Conservation (phyloP, 2,888 invertebrate species). For the Hirudinaria manillensis region DNA sequence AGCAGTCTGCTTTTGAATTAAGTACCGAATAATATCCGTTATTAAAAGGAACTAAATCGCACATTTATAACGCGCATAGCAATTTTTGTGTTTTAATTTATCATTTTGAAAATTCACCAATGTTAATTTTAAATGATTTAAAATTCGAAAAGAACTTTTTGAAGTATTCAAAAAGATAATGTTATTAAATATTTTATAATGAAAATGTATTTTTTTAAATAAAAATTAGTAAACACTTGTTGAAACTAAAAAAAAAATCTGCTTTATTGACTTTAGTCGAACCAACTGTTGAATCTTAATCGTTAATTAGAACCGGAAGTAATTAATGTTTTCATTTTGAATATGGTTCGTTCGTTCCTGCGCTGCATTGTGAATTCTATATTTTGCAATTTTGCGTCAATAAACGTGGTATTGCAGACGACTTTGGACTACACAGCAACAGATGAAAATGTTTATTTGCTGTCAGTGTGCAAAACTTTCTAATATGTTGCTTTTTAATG, state of each 20-base stretch:
- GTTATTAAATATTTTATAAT: too few species aligned
- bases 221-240: constrained; percentile 3
- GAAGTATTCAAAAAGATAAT: too few species aligned
- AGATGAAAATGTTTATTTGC: constrained; percentile 3
- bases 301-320: constrained; percentile 26
- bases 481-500: too few species aligned
- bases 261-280: too few species aligned
- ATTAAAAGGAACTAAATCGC: too few species aligned
- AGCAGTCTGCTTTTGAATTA: background rate
- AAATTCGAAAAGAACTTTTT: too few species aligned
- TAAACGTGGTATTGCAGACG: background rate
- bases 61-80: background rate
- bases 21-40: background rate
- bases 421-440: background rate
- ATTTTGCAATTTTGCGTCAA: constrained; percentile 5
- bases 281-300: constrained; percentile 12
- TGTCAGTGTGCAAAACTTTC: too few species aligned
- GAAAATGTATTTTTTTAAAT: background rate
- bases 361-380: background rate
- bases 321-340: constrained; percentile 25
- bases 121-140: too few species aligned
- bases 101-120: background rate
- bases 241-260: background rate
- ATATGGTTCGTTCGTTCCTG: constrained; percentile 7
- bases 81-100: background rate